phyloP scores from a whole-genome alignment of 2,797 vertebrate genomes.

The Corythornis leucogaster region DNA sequence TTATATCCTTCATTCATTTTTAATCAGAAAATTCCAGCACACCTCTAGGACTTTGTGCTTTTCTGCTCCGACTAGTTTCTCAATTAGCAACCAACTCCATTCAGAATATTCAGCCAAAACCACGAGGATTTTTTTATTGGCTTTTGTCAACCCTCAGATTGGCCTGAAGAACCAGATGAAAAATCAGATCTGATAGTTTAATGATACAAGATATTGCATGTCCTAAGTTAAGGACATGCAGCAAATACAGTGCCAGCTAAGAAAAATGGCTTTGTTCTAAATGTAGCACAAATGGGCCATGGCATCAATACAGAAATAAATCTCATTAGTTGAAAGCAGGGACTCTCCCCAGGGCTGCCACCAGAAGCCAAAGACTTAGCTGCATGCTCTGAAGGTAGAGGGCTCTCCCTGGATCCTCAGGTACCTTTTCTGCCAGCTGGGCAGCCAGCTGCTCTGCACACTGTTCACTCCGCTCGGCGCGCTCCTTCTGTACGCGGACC shows the following conservation, averaged over 20 bases:
- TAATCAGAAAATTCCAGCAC: neutral
- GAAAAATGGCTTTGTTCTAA: conserved; percentile 22
- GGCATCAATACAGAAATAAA: conserved; percentile 35
- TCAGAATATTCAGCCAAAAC: neutral
- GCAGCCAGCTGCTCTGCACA: conserved; percentile 80
- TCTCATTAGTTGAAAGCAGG: neutral
- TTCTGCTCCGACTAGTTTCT: neutral
- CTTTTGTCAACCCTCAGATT: neutral
- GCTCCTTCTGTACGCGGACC: conserved; percentile 85
- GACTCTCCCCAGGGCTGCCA: neutral
- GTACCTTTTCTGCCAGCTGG: conserved; percentile 88
- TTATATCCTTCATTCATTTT: neutral
- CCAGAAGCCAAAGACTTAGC: neutral
- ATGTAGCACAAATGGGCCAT: conserved; percentile 31
- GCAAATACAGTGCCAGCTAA: neutral
- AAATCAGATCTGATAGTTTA: neutral
- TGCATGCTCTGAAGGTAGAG: neutral
- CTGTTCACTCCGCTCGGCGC: conserved; percentile 86
- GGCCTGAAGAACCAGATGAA: neutral
- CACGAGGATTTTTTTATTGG: neutral
- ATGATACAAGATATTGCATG: neutral
- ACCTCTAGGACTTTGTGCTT: neutral
- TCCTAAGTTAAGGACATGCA: neutral
- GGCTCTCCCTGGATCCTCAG: neutral
- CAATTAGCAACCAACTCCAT: neutral